phyloP scores from a whole-genome alignment of 2,797 vertebrate species.

The Takifugu ocellatus region DNA sequence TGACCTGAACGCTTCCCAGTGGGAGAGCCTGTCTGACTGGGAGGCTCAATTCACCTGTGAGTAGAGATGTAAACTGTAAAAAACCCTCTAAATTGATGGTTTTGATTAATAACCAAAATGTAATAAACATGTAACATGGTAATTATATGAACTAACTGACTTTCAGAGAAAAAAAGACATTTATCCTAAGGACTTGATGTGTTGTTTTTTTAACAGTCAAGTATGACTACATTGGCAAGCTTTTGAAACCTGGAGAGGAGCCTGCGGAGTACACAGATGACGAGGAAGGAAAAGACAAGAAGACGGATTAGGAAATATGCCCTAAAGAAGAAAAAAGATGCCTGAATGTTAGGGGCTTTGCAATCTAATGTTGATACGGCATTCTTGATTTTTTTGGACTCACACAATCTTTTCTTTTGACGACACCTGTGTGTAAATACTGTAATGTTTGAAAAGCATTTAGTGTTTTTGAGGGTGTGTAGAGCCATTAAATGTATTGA shows the following conservation, averaged over 20 bases:
- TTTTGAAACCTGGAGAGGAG: conserved; percentile 91
- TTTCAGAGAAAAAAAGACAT: not conserved
- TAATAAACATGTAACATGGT: too few relatives aligned
- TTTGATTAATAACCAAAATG: too few relatives aligned
- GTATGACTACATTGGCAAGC: conserved; percentile 91
- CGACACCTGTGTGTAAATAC: too few relatives aligned
- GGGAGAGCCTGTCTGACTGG: conserved; percentile 93
- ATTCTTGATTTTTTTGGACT: conserved; percentile 21
- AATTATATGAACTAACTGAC: not conserved
- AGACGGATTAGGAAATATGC: conserved; percentile 77
- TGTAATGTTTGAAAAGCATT: too few relatives aligned
- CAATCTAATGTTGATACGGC: conserved; percentile 16
- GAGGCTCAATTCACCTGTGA: conserved; percentile 94
- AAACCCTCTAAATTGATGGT: too few relatives aligned
- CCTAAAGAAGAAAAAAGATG: conserved; percentile 11
- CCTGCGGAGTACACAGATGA: conserved; percentile 93
- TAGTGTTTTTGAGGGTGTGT: too few relatives aligned
- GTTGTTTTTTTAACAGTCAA: conserved; percentile 76
- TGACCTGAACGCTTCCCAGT: conserved; percentile 87
- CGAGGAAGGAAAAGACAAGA: conserved; percentile 84
- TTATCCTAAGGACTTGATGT: not conserved
- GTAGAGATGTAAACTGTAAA: conserved; percentile 34
- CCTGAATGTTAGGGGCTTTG: conserved; percentile 41
- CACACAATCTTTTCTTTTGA: conserved; percentile 3
- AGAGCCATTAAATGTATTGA: too few relatives aligned